Conservation (phyloP, 2,797 vertebrate genomes). For the Florisuga fusca region DNA sequence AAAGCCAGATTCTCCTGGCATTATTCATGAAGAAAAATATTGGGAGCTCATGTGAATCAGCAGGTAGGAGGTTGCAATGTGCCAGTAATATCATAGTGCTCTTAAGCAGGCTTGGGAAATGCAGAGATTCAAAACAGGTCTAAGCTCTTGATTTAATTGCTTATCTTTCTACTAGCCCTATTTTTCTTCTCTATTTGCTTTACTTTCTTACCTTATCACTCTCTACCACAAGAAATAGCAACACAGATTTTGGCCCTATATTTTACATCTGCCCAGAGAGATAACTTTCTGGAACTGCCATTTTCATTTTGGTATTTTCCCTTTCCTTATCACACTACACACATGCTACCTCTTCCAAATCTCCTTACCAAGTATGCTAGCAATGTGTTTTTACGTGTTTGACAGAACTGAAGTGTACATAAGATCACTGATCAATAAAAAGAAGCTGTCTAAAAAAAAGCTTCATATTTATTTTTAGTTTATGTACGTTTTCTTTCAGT, state of each 20-base stretch:
- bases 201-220: slow-evolving; percentile 51
- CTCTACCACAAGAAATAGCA: slow-evolving; percentile 40
- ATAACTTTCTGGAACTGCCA: slow-evolving; percentile 52
- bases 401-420: neutral
- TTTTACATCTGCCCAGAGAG: slow-evolving; percentile 61
- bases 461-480: neutral
- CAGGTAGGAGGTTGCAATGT: slow-evolving; percentile 24
- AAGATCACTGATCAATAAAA: slow-evolving; percentile 34
- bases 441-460: slow-evolving; percentile 22
- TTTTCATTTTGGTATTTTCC: slow-evolving; percentile 56
- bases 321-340: slow-evolving; percentile 38
- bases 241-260: slow-evolving; percentile 37
- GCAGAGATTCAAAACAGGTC: neutral
- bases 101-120: slow-evolving; percentile 13
- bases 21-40: slow-evolving; percentile 47
- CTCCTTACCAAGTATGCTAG: slow-evolving; percentile 46
- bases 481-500: neutral
- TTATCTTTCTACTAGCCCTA: slow-evolving; percentile 7
- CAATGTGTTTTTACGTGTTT: slow-evolving; percentile 34
- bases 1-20: slow-evolving; percentile 30
- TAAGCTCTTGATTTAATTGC: slow-evolving; percentile 53
- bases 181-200: slow-evolving; percentile 39
- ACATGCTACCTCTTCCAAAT: slow-evolving; percentile 50
- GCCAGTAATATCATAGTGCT: neutral
- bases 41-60: slow-evolving; percentile 32